Conservation (phyloP, 1,140 invertebrate species). For the Zaprionus africanus region DNA sequence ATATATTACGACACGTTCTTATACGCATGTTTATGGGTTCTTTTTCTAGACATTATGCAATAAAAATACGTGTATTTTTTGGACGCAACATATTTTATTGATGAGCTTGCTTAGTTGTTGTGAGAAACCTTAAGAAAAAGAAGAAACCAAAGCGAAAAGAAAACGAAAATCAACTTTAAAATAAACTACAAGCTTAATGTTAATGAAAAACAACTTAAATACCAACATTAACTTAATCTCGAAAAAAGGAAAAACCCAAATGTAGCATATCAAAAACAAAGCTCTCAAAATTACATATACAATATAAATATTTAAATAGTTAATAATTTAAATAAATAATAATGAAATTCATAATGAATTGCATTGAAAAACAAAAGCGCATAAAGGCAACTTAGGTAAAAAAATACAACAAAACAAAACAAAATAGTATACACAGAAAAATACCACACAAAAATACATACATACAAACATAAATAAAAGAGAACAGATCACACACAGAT, state of each 20-base stretch:
- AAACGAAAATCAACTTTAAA: constrained; percentile 46
- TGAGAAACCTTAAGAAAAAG: constrained; percentile 52
- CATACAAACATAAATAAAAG: neutral
- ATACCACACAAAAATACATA: constrained; percentile 25
- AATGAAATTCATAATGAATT: constrained; percentile 55
- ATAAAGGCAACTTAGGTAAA: constrained; percentile 51
- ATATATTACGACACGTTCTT: neutral
- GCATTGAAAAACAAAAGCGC: constrained; percentile 38
- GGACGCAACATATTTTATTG: constrained; percentile 71
- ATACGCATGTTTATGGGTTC: constrained; percentile 18
- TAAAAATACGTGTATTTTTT: constrained; percentile 51
- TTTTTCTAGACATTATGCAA: constrained; percentile 48
- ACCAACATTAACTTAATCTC: constrained; percentile 71
- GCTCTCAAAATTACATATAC: constrained; percentile 73
- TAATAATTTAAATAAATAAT: constrained; percentile 44
- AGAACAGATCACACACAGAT: constrained; percentile 44
- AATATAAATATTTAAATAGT: constrained; percentile 62
- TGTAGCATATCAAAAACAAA: constrained; percentile 78
- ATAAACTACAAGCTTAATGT: constrained; percentile 71
- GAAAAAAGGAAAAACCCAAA: constrained; percentile 42
- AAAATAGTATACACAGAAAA: constrained; percentile 15
- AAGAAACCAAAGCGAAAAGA: constrained; percentile 44
- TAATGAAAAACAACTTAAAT: constrained; percentile 48
- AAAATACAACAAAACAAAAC: neutral
- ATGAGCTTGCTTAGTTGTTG: constrained; percentile 82